Percentiles rank a stretch among this genome's conserved stretches.
Conservation (phyloP, 2,888 invertebrate genomes). For the Nebria salina region DNA sequence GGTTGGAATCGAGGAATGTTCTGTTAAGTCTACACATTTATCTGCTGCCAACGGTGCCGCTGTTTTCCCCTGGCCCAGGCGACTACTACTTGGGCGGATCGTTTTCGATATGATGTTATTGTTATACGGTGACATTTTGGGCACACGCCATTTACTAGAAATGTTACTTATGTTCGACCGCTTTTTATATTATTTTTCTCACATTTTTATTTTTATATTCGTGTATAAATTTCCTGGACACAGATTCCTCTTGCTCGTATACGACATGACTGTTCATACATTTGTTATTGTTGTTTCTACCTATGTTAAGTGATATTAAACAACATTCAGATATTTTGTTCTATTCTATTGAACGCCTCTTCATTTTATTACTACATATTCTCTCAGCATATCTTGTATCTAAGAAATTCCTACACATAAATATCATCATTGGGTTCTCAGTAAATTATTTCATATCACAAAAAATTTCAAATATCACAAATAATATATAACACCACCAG, state of each 20-base stretch:
- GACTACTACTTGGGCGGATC: neutral
- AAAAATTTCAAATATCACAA: neutral
- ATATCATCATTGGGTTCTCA: neutral
- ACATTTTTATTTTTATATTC: neutral
- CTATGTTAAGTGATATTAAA: slow-evolving; percentile 1
- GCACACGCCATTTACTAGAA: slow-evolving; percentile 13
- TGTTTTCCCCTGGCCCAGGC: neutral
- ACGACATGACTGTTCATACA: slow-evolving; percentile 2
- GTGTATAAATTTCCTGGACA: neutral
- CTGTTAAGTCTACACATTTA: slow-evolving; percentile 57
- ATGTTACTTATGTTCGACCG: slow-evolving; percentile 8
- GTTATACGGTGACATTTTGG: slow-evolving; percentile 5
- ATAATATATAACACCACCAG: too few relatives aligned
- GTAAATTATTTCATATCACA: neutral
- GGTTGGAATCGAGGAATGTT: slow-evolving; percentile 55
- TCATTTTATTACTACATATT: neutral
- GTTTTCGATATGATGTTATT: neutral
- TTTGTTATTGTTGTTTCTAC: neutral
- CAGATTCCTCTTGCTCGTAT: neutral
- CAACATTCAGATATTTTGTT: neutral
- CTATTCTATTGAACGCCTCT: neutral
- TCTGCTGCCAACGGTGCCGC: slow-evolving; percentile 51
- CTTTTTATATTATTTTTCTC: neutral
- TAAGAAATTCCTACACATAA: neutral
- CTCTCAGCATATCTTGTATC: neutral